Base-by-base conservation (phyloP, 2,113 vertebrate genomes). In the Marcusenius ussheri region DNA sequence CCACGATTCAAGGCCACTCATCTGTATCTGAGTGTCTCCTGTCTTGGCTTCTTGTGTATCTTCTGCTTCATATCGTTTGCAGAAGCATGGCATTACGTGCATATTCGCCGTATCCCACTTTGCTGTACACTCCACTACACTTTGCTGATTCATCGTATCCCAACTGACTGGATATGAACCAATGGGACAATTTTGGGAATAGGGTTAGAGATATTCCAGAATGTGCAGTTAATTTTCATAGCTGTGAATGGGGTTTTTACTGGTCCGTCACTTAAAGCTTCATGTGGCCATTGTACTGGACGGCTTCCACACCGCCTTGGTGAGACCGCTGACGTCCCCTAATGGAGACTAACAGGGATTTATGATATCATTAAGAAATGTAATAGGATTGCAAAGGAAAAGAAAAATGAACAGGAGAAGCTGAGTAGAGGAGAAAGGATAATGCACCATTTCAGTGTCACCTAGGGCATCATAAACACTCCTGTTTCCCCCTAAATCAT, bases 1-100 rank as follows among this genome's bases (percentile, higher is more conserved):
- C 93, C 92, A 93, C 92, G 90, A 93, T 90, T 90, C 83, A 50
- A 89, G 89, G 90, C 90, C 85, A 27, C 89, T 90, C 66, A 80
- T 89, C 91, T 91, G 91, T 90, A 90, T 91, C 89, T 92, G 90
- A 88, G 90, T 51, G 24, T 27, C 27, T n/a, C 24, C 45, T 90
- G 13, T 31, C 45, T 24, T 85, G 83, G 21, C 7, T n/a, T 85
- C 24, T 8, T 85, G 83, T 50, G 45, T 45, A 87, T 80, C 87
- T 90, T 15, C 66, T 58, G 45, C 84, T 86, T 11, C 45, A 27
- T 27, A 47, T 15, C 47, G 0, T n/a, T 10, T 42, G 45, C 83
- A 46, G 53, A 53, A 66, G n/a, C 62, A 27, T 1, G 9, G 3
- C n/a, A 27, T 27, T 4, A 4, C 62, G 0, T 31, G 62, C n/a